Evolutionary conservation across 2,888 invertebrate species (phyloP).

Genomic region (Gastrophysa polygoni): DNA sequence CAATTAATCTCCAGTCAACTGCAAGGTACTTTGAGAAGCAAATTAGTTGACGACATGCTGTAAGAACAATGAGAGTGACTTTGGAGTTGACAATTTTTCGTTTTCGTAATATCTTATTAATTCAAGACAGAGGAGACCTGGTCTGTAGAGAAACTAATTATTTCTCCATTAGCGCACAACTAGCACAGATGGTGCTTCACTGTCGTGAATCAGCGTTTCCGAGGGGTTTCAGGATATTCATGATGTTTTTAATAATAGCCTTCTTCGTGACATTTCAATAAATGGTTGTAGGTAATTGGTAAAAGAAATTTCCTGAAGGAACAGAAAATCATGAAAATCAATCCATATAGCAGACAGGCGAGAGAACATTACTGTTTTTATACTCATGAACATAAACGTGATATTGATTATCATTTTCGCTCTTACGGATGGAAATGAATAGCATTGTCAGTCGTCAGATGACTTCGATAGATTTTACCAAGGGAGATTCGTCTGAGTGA

Average conservation of each 20-base stretch:
- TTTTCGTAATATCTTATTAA: conserved; percentile 17
- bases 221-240: neutral
- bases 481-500: no score
- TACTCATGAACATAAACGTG: no score
- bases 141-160: conserved; percentile 49
- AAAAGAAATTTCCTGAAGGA: no score
- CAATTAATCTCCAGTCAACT: neutral
- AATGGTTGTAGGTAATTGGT: no score
- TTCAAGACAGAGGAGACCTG: conserved; percentile 49
- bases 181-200: conserved; percentile 49
- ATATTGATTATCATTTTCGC: no score
- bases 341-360: no score
- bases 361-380: no score
- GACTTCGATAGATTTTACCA: no score
- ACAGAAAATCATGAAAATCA: no score
- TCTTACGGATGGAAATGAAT: no score
- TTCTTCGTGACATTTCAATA: neutral
- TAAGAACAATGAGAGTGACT: neutral
- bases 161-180: conserved; percentile 49
- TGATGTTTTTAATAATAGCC: no score
- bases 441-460: no score
- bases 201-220: neutral
- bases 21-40: neutral
- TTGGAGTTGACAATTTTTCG: neutral
- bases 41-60: neutral